phyloP scores from a whole-genome alignment of 2,113 vertebrate species.

The Amphiprion ocellaris region DNA sequence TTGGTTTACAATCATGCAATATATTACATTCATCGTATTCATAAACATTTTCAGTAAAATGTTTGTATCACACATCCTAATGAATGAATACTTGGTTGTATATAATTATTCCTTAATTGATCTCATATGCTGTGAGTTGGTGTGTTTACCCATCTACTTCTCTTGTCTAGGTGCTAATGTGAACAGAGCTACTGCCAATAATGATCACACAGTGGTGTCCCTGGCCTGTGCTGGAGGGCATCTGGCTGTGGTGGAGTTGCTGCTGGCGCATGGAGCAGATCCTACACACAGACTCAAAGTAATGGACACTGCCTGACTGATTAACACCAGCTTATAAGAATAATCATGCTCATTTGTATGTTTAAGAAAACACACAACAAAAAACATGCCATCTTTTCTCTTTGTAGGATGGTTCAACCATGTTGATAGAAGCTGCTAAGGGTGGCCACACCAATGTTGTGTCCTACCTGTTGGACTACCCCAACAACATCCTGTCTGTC shows the following conservation, averaged over 20 bases:
- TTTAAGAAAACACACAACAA: background rate
- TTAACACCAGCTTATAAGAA: background rate
- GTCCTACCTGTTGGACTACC: conserved; percentile 98
- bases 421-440: conserved; percentile 99
- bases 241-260: conserved; percentile 96
- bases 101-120: background rate
- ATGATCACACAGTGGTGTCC: conserved; percentile 99
- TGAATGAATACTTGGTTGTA: background rate
- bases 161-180: conserved; percentile 93
- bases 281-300: conserved; percentile 99
- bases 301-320: conserved; percentile 52
- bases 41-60: too few species aligned
- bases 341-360: background rate
- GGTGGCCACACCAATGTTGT: conserved; percentile 99
- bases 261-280: conserved; percentile 97
- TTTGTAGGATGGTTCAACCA: conserved; percentile 96
- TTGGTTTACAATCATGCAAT: too few species aligned
- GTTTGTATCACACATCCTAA: background rate
- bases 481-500: conserved; percentile 96
- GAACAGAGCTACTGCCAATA: conserved; percentile 97
- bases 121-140: background rate
- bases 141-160: background rate
- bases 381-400: conserved; percentile 11
- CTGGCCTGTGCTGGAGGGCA: conserved; percentile 98
- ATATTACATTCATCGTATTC: background rate